Conservation (phyloP, 2,797 vertebrate species). For the Pygocentrus nattereri region DNA sequence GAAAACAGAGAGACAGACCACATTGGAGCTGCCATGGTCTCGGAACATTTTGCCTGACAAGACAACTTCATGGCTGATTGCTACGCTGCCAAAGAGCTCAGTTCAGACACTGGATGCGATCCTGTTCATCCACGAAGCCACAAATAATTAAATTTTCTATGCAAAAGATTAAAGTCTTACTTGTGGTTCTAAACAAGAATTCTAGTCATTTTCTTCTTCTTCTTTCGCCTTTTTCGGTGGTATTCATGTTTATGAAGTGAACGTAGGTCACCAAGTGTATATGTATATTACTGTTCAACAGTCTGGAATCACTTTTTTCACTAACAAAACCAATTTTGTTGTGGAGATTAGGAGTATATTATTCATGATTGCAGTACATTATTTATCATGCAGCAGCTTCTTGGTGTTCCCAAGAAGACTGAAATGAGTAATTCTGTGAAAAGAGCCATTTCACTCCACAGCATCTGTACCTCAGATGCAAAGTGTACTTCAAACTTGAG, state of each 20-base stretch:
- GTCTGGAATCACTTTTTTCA: no score
- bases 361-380: no score
- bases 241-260: not conserved
- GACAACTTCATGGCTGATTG: constrained; percentile 12
- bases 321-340: no score
- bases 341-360: no score
- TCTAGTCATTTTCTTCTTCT: constrained; percentile 50
- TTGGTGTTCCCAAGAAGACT: no score
- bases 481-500: no score
- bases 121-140: constrained; percentile 7
- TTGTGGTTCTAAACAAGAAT: constrained; percentile 11
- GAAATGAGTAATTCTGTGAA: no score
- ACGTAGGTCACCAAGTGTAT: not conserved
- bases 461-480: no score
- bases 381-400: no score
- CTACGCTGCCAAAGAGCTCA: constrained; percentile 7
- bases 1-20: constrained; percentile 28
- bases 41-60: constrained; percentile 34
- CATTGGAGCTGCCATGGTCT: constrained; percentile 33
- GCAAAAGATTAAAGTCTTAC: constrained; percentile 3
- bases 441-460: no score
- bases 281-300: no score
- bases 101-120: constrained; percentile 5
- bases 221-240: constrained; percentile 11
- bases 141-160: constrained; percentile 10